Conservation (phyloP, 2,113 vertebrate species). For the Megalops atlanticus region DNA sequence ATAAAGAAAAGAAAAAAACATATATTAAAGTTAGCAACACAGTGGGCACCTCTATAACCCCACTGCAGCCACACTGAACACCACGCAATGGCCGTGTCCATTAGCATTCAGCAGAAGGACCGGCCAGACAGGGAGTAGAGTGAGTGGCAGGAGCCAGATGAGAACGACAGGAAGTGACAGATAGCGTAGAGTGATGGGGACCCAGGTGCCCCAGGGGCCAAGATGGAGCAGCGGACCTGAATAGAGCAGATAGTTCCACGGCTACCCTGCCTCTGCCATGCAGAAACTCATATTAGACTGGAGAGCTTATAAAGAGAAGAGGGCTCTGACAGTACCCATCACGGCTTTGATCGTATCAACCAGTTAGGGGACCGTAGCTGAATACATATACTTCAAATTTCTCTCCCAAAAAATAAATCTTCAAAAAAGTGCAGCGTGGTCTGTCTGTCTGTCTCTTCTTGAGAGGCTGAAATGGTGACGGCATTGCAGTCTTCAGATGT, state of each 20-base stretch:
- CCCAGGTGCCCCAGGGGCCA: neutral
- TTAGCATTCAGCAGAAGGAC: neutral
- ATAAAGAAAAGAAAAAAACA: too few species aligned
- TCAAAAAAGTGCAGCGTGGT: neutral
- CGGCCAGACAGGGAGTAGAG: neutral
- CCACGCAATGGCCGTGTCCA: neutral
- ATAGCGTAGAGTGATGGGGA: neutral
- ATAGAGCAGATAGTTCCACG: neutral
- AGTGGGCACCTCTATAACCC: neutral
- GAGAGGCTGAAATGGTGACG: too few species aligned
- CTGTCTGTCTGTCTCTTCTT: too few species aligned
- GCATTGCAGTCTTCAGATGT: too few species aligned
- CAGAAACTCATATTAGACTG: neutral
- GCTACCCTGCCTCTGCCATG: neutral
- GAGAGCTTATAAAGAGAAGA: neutral
- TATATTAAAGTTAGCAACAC: neutral
- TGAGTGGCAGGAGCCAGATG: slow-evolving; percentile 9
- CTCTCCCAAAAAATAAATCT: neutral
- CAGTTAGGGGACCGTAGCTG: neutral
- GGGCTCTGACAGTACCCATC: neutral
- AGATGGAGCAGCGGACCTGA: neutral
- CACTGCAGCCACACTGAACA: neutral
- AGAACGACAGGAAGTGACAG: neutral
- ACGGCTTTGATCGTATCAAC: neutral
- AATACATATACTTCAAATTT: neutral